Base-by-base conservation (phyloP, 2,888 invertebrate species). In the Folsomia candida region DNA sequence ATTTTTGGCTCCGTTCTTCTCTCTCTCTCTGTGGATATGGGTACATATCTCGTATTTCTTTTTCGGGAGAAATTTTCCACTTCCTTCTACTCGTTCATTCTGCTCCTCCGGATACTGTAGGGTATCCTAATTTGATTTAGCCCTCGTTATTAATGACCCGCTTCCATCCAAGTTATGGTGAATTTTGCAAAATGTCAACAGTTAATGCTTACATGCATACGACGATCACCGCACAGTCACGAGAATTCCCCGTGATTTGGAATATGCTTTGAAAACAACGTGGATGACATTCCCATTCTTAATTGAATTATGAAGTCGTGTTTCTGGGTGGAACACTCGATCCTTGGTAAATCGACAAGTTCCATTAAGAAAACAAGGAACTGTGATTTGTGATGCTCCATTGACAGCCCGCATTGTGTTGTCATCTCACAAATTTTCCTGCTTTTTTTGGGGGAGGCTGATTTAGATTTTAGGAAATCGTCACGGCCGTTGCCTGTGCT, bases 381-480 rank as follows among this genome's bases (percentile, higher is more conserved):
- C 37, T 14, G 37, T 37, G 37, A 37, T 37, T 37, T 37, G 37
- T 37, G 37, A 37, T 37, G 37, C 37, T 4, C 37, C 37, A 37
- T 37, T 37, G 37, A 37, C 37, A 37, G 4, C 37, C 37, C 37
- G 14, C 37, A 37, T 37, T 37, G 37, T 9, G 37, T 37, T 37
- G 37, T 37, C 37, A 37, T 37, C 37, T 37, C 37, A 37, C 37
- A 37, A 37, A 37, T 37, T 37, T 37, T 37, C 37, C 14, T 37
- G 4, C 37, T 37, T 37, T 37, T 37, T 37, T 37, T 37, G 37
- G 37, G 25, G 25, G 59, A 25, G 22, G 59, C 25, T 59, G 59
- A 59, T 59, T 59, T 59, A 59, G 59, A 22, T 59, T 59, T 57
- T 59, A 3, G 59, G 59, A 59, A 59, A 24, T 26, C 59, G 59